Base-by-base conservation (phyloP, 2,113 vertebrate genomes). In the Petaurus breviceps region DNA sequence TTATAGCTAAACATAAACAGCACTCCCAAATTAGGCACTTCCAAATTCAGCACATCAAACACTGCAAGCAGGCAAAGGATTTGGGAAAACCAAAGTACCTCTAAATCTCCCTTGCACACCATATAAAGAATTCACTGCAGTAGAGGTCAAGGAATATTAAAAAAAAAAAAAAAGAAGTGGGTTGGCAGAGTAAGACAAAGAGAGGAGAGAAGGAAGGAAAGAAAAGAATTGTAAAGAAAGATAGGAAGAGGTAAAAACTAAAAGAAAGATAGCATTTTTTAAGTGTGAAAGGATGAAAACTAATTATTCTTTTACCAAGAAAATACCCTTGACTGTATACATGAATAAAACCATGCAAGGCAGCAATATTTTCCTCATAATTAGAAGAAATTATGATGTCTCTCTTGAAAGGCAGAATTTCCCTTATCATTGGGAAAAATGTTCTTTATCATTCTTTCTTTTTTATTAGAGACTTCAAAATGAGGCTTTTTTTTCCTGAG, bases 381-480 rank as follows among this genome's bases (percentile, higher is more conserved):
- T 98, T 98, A 97, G 94, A 97, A 97, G 96, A 97, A 98, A 98
- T 96, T 97, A 98, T 97, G 95, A 98, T 97, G 93, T 97, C 98
- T 98, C 93, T 97, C 93, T 96, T 97, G 95, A 98, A 98, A 98
- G 96, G 97, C 95, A 98, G 96, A 98, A 50, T 61, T 98, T 98
- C 98, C 97, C 96, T 98, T 98, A 96, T 97, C 97, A 94, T 96
- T 98, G 19, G 97, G 98, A 98, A 98, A 89, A 98, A 95, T 97
- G 95, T 96, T 98, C 92, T 98, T 98, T 97, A 98, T 98, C 95
- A 94, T 95, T 46, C 95, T 95, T 92, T 93, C 92, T 98, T 98
- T 37, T n/a, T 93, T 97, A 98, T 90, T 97, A 95, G 96, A 97
- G 97, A 95, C 61, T 97, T 94, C 96, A 97, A 98, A 98, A 98